Evolutionary conservation across 1,140 invertebrate species (phyloP).

Genomic region (Helicoverpa zea): DNA sequence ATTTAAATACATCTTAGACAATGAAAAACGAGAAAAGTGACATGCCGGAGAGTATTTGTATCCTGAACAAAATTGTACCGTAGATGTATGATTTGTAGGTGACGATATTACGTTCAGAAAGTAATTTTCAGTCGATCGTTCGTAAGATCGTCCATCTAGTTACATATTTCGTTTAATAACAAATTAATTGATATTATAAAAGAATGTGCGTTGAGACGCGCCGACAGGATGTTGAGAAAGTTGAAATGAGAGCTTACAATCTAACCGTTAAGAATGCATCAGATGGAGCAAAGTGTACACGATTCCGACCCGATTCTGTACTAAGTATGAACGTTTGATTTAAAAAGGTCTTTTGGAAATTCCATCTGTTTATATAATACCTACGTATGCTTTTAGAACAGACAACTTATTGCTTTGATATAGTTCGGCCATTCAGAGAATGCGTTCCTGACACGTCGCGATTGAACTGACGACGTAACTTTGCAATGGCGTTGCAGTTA

Average conservation of each 20-base stretch:
- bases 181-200: constrained; percentile 21
- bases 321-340: background rate
- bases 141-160: background rate
- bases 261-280: constrained; percentile 13
- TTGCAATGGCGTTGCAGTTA: no score
- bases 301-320: constrained; percentile 1
- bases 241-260: constrained; percentile 21
- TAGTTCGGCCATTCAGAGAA: no score
- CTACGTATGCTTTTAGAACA: no score
- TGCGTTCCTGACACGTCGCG: no score
- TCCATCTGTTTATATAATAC: no score
- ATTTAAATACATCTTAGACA: background rate
- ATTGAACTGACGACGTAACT: no score
- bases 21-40: no score
- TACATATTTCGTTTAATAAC: background rate
- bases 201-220: constrained; percentile 1
- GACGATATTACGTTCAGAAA: background rate
- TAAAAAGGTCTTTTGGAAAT: background rate
- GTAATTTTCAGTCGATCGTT: constrained; percentile 13
- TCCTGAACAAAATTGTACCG: no score
- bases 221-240: constrained; percentile 26
- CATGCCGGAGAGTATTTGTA: no score
- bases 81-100: no score
- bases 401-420: no score
- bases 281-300: background rate